phyloP scores from a whole-genome alignment of 2,797 vertebrate genomes.

The Eurystomus glaucurus region DNA sequence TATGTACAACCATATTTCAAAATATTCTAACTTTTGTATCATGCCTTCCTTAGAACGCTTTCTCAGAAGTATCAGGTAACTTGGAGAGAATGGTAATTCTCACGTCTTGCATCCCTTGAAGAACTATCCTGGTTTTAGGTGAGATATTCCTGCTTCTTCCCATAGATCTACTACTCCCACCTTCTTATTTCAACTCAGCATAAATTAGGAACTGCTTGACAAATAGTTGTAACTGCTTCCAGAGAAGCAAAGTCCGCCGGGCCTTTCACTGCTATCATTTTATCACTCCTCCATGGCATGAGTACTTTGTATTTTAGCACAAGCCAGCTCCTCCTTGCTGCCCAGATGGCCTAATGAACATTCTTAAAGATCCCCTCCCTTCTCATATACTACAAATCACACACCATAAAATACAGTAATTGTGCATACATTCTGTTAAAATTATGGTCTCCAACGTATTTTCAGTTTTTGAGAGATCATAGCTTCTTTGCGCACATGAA shows the following conservation, averaged over 20 bases:
- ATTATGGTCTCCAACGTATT: not conserved
- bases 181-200: not conserved
- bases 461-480: not conserved
- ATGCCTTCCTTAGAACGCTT: not conserved
- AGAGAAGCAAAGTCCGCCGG: constrained; percentile 16
- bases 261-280: constrained; percentile 26
- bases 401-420: constrained; percentile 13
- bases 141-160: not conserved
- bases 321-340: not conserved
- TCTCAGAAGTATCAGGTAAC: not conserved
- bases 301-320: constrained; percentile 21
- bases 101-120: rapidly evolving
- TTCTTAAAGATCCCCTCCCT: not conserved
- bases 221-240: constrained; percentile 2
- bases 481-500: not conserved
- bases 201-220: constrained; percentile 3
- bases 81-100: not conserved
- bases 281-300: constrained; percentile 7
- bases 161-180: constrained; percentile 6
- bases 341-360: not conserved
- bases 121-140: not conserved
- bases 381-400: constrained; percentile 14
- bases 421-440: not conserved
- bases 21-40: not conserved
- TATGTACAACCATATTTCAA: not conserved